Conservation (phyloP, 2,888 invertebrate species). For the Odontothrips loti region DNA sequence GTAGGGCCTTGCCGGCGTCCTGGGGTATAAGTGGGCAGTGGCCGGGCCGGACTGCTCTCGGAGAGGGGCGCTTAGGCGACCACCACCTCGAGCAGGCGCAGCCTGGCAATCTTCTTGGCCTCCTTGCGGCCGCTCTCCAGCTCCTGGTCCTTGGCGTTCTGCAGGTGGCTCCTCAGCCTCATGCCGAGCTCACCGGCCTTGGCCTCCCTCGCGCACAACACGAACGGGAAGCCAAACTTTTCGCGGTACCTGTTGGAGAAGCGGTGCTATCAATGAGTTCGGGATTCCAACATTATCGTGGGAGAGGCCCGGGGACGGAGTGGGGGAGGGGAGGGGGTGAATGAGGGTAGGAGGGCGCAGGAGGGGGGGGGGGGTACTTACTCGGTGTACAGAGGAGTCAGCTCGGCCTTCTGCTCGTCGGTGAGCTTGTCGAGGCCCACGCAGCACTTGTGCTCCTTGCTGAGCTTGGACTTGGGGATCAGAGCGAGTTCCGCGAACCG, state of each 20-base stretch:
- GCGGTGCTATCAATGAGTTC: background rate
- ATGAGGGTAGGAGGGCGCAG: no score
- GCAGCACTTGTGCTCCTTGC: slow-evolving; percentile 22
- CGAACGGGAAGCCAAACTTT: slow-evolving; percentile 65
- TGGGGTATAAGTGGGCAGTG: no score
- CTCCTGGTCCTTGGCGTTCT: slow-evolving; percentile 55
- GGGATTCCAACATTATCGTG: no score
- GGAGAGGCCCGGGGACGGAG: no score
- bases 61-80: background rate
- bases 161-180: slow-evolving; percentile 53
- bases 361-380: background rate
- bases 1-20: no score
- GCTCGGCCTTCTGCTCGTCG: background rate
- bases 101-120: slow-evolving; percentile 63
- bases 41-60: no score
- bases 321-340: background rate
- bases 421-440: background rate
- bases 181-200: slow-evolving; percentile 56
- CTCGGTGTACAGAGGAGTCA: background rate
- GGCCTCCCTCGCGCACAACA: slow-evolving; percentile 62
- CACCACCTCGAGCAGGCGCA: slow-evolving; percentile 56
- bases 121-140: slow-evolving; percentile 57
- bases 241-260: slow-evolving; percentile 53
- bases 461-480: background rate
- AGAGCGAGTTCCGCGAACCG: background rate